These are phyloP conservation scores for Sander lucioperca DNA, from an alignment of 2,113 vertebrate species.

Conservation along the genomic window DNA sequence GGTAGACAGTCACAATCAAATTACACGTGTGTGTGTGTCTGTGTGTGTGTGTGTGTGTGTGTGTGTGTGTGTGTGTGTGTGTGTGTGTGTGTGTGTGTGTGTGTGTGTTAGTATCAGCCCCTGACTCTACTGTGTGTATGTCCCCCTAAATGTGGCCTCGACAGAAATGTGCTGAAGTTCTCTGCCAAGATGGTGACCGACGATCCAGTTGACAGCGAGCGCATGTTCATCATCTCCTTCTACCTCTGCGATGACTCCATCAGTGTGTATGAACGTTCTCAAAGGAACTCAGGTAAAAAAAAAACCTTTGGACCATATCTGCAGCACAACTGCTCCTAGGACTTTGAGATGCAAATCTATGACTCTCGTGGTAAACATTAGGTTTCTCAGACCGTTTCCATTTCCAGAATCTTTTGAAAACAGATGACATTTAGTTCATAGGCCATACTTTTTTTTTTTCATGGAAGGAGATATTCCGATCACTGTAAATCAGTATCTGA, in stretches of 20 bases:
- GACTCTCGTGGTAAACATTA: conserved; percentile 26
- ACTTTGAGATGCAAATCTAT: conserved; percentile 17
- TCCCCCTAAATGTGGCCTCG: conserved; percentile 81
- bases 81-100: too few species aligned
- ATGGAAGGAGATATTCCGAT: conserved; percentile 11
- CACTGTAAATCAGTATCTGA: conserved; percentile 5
- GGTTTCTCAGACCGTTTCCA: conserved; percentile 27
- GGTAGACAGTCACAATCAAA: conserved; percentile 13
- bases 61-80: too few species aligned
- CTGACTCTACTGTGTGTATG: not conserved
- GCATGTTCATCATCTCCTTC: conserved; percentile 88
- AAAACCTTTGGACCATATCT: not conserved
- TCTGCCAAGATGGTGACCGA: conserved; percentile 84
- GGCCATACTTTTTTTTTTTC: not conserved
- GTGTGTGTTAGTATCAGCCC: not conserved
- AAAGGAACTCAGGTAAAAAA: conserved; percentile 89
- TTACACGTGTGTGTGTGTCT: conserved; percentile 3
- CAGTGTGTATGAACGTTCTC: conserved; percentile 85
- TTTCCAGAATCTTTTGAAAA: conserved; percentile 9
- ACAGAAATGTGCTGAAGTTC: conserved; percentile 88
- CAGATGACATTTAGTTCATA: not conserved
- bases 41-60: too few species aligned
- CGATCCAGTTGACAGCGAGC: conserved; percentile 78
- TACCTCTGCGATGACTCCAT: conserved; percentile 91
- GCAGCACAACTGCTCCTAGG: not conserved